Evolutionary conservation across 2,888 invertebrate species (phyloP), one percentile per base, ranked within the genome.

Genomic region (Ophion ellenae): DNA sequence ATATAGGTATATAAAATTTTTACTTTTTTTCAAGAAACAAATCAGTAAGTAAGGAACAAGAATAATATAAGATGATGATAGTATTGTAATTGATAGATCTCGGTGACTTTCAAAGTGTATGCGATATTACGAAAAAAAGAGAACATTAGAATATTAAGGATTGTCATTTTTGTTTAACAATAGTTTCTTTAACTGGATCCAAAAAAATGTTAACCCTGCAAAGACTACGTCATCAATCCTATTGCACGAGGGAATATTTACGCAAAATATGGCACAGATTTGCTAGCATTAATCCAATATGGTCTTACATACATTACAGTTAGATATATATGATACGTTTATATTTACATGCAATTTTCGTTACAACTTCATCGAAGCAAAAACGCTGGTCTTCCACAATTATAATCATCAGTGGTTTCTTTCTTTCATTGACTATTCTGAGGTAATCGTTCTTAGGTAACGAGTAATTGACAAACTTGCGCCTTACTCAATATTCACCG

Each of bases 261-360:
- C 61, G 47, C 45, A 53, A 73, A 64, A 71, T 66, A 67, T 64
- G 66, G 78, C 70, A 82, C 67, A 36, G 40, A 20, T n/a, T 53
- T 78, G 66, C 53, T 73, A 63, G 63, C 40, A 24, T 82, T 47
- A 47, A 80, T 71, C 63, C 45, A 81, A 86, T 53, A 77, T 86
- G 47, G 14, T 47, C 47, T 71, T 69, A 45, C 59, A 71, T 83
- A 80, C 3, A 83, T 67, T 83, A 64, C 53, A 32, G 70, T 66
- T 71, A 69, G 59, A 82, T 74, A 63, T 45, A 53, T 81, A 78
- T 67, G 63, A 70, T 77, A 81, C 69, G 64, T 70, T 83, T 81
- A 63, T 86, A 86, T 86, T 86, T 86, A 86, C 83, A 86, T 75
- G 77, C 61, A 83, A 32, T 78, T 83, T 75, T 70, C 40, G 32